A percentile compares a stretch with the other conserved stretches of the same genome.
Evolutionary conservation across 92 coral and sea anemone species (phyloP).

Genomic region (Metridium senile): DNA sequence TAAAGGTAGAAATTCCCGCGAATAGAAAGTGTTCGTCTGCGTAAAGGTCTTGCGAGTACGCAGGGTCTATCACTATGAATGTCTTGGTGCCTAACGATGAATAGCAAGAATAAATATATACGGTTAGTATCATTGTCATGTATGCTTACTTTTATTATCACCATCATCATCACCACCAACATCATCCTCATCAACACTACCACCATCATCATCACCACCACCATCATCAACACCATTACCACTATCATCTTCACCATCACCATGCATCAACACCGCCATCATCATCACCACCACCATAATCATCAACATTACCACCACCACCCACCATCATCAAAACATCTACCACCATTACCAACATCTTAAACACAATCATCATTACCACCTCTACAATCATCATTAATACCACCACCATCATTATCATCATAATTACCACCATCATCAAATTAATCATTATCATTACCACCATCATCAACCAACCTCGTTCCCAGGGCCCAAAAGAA

Average conservation of each 20-base stretch:
- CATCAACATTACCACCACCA: not conserved
- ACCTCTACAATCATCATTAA: not conserved
- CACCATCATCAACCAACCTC: not conserved
- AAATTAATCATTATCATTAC: not conserved
- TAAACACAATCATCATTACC: not conserved
- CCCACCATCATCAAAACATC: not conserved
- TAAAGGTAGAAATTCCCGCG: conserved; percentile 84
- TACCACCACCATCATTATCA: not conserved
- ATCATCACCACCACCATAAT: not conserved
- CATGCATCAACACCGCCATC: not conserved
- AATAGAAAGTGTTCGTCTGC: conserved; percentile 70
- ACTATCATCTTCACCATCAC: not conserved
- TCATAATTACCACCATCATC: not conserved
- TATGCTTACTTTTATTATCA: not conserved
- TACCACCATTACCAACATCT: not conserved
- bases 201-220: not conserved
- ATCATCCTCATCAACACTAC: not conserved
- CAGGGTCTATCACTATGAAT: conserved; percentile 63
- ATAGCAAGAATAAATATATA: too few relatives aligned
- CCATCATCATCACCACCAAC: not conserved
- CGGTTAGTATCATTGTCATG: too few relatives aligned
- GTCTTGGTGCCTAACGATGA: conserved; percentile 42
- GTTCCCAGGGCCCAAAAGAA: too few relatives aligned
- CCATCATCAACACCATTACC: not conserved
- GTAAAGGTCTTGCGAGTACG: conserved; percentile 66